These are phyloP conservation scores for Diprion similis DNA, from an alignment of 1,140 invertebrate species.

Conservation along the genomic window DNA sequence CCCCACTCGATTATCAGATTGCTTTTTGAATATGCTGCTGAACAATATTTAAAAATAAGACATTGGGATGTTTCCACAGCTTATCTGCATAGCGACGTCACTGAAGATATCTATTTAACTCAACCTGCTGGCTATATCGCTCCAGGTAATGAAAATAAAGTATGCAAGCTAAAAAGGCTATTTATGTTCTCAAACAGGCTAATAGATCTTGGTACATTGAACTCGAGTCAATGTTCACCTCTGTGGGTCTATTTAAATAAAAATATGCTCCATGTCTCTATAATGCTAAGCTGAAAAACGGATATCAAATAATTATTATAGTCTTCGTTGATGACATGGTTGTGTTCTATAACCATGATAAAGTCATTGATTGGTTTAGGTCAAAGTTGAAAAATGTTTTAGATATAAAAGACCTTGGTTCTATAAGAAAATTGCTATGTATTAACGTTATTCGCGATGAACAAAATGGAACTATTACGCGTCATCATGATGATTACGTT, in stretches of 20 bases:
- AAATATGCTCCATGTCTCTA: slow-evolving; percentile 45
- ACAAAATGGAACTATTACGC: background rate
- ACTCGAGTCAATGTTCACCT: slow-evolving; percentile 33
- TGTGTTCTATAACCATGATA: slow-evolving; percentile 30
- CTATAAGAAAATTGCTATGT: background rate
- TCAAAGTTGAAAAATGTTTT: background rate
- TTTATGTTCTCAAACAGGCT: slow-evolving; percentile 50
- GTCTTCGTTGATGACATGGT: slow-evolving; percentile 49
- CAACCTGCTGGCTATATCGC: background rate
- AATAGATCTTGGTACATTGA: slow-evolving; percentile 38
- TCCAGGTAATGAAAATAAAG: slow-evolving; percentile 30
- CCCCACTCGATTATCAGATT: slow-evolving; percentile 21
- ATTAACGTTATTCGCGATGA: background rate
- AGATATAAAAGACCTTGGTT: background rate
- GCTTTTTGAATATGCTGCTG: slow-evolving; percentile 10
- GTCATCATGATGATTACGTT: background rate
- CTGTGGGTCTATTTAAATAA: slow-evolving; percentile 33
- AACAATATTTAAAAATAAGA: slow-evolving; percentile 9
- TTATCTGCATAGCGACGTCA: slow-evolving; percentile 39
- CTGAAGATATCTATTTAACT: slow-evolving; percentile 1
- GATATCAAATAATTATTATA: slow-evolving; percentile 35
- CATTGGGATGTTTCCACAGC: slow-evolving; percentile 28
- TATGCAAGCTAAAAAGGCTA: slow-evolving; percentile 40
- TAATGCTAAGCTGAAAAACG: slow-evolving; percentile 26
- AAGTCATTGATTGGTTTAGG: background rate